A percentile compares a stretch with the other conserved stretches of the same genome.
These are phyloP conservation scores for Bursaphelenchus okinawaensis DNA, from an alignment of 2,888 invertebrate genomes.

Conservation along the genomic window DNA sequence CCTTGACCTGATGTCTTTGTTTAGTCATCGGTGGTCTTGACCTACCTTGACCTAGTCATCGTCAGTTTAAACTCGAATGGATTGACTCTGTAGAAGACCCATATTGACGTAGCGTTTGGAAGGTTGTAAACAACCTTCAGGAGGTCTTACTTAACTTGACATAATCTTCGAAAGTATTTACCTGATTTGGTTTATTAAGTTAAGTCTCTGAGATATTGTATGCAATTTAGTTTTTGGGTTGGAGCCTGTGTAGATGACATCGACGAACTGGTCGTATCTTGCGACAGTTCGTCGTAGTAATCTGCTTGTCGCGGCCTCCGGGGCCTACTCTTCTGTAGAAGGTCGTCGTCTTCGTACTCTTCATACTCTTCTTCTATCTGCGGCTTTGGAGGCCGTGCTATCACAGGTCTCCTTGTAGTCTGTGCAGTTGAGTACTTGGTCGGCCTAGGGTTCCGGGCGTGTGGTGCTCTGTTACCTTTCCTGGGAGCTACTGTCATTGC, in stretches of 20 bases:
- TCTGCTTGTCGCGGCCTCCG: background rate
- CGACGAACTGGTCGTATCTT: background rate
- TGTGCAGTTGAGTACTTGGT: background rate
- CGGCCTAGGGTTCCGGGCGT: background rate
- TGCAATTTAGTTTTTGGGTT: background rate
- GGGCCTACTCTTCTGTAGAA: background rate
- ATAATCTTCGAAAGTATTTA: background rate
- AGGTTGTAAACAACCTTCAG: no score
- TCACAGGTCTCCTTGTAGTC: background rate
- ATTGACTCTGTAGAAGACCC: no score
- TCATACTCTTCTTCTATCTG: background rate
- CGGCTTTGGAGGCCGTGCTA: background rate
- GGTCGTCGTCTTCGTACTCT: conserved; percentile 3
- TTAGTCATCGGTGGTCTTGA: no score
- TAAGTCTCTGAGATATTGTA: background rate
- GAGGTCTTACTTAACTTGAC: no score
- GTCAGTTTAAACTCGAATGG: no score
- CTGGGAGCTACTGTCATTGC: background rate
- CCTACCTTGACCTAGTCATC: background rate
- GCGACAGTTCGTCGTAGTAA: conserved; percentile 3
- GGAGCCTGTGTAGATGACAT: background rate
- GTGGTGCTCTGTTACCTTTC: background rate
- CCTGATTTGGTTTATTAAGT: background rate
- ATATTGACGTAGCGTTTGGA: no score
- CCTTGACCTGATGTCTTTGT: no score